Evolutionary conservation across 2,113 vertebrate species (phyloP), one percentile per base, ranked within the genome.

Genomic region (Pyrgilauda ruficollis): DNA sequence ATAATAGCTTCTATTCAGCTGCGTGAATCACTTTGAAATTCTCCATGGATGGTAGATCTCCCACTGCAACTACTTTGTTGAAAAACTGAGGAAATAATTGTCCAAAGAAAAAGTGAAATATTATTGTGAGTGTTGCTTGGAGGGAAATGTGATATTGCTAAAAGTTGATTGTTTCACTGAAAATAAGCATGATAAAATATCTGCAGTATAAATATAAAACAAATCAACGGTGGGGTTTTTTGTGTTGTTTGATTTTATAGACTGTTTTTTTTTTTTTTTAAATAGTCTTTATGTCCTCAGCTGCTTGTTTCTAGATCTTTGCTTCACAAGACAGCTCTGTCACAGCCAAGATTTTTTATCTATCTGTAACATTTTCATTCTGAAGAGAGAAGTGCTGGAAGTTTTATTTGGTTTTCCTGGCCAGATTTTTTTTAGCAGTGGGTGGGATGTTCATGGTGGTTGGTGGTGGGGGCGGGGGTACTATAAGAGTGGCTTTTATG

Each of bases 1-100:
- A 94, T 87, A 90, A 92, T 92, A 94, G 39, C 73, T 94, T 92
- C 64, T 87, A 14, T 86, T 93, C 87, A 88, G 7, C 72, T 81
- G 61, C 47, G 63, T 93, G 82, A 85, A 86, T 76, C 55, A 24
- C 72, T 86, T 46, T 67, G 72, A 70, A 90, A 90, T 88, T 93
- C 90, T 95, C 63, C 47, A 52, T 86, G 82, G 82, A 90, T 94
- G 59, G 59, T 39, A 77, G 50, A 55, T 74, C 23, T 91, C 87
- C 55, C 70, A 73, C 41, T 80, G 84, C 41, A 96, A 56, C 15
- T 23, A 49, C 43, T 55, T 68, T 55, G 39, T n/a, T 69, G 55
- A 83, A 95, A 96, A 96, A 59, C 46, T 67, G 41, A 80, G 24
- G 21, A 85, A 96, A 63, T n/a, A 59, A 31, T 52, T 84, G n/a